Percentiles rank a stretch among this genome's conserved stretches.
phyloP scores from a whole-genome alignment of 2,888 invertebrate genomes.

The Oconnorella tubifera region DNA sequence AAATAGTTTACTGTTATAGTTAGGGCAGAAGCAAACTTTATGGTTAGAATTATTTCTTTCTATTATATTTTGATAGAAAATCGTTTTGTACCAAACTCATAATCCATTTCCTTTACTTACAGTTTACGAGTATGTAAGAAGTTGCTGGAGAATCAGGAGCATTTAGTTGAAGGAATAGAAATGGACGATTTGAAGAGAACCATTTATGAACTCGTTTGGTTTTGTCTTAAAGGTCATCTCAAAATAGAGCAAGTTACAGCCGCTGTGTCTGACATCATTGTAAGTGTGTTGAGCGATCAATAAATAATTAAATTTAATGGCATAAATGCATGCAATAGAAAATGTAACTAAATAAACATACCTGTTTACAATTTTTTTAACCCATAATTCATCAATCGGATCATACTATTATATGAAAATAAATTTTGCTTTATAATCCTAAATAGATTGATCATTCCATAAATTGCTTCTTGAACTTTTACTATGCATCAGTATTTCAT shows the following conservation, averaged over 20 bases:
- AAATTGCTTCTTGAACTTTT: no score
- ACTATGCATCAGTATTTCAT: no score
- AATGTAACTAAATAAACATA: no score
- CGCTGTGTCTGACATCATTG: constrained; percentile 72
- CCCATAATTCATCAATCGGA: no score
- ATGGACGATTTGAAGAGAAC: constrained; percentile 63
- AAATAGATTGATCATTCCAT: no score
- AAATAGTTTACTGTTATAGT: not conserved
- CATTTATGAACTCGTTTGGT: constrained; percentile 76
- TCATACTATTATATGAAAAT: no score
- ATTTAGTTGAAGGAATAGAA: not conserved
- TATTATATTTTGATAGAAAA: not conserved
- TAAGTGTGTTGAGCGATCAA: no score
- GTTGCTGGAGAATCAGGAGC: constrained; percentile 21
- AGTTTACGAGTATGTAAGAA: no score
- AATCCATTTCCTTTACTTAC: not conserved
- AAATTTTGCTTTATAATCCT: no score
- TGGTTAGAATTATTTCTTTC: not conserved
- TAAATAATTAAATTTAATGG: no score
- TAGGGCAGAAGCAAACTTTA: not conserved
- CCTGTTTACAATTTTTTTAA: no score
- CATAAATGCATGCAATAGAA: no score
- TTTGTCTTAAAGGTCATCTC: constrained; percentile 71
- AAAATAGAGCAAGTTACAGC: constrained; percentile 75
- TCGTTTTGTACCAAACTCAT: not conserved